Percentiles rank a stretch among this genome's conserved stretches.
Evolutionary conservation across 2,888 invertebrate genomes (phyloP).

Genomic region (Trachelus tabidus): DNA sequence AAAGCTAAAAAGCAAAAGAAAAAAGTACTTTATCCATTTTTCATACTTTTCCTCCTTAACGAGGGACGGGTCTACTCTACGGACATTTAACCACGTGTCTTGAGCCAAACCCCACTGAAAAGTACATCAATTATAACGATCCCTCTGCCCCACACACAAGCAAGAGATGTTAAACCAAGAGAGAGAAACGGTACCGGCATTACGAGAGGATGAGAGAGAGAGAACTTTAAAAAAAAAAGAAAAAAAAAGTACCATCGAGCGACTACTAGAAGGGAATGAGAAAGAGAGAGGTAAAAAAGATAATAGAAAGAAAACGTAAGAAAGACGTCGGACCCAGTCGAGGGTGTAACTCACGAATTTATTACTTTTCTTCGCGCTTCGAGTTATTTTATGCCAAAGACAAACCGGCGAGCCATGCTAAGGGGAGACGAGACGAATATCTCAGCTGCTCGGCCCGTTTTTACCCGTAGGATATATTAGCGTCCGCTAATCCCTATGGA

Average conservation of each 20-base stretch:
- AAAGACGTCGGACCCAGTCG: background rate
- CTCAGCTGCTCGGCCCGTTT: constrained; percentile 62
- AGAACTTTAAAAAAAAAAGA: no score
- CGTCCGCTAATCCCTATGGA: constrained; percentile 59
- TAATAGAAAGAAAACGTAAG: background rate
- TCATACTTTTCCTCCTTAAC: background rate
- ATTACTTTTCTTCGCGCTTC: constrained; percentile 52
- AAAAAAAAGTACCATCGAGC: no score
- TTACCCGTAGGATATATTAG: constrained; percentile 62
- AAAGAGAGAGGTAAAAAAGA: background rate
- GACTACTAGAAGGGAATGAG: no score
- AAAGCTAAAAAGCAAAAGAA: background rate
- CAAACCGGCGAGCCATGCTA: constrained; percentile 41
- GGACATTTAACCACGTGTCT: background rate
- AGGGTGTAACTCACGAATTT: constrained; percentile 48
- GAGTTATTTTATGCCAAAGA: constrained; percentile 59
- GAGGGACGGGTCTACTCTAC: background rate
- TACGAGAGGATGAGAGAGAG: no score
- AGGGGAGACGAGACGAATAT: constrained; percentile 43
- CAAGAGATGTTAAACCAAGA: background rate
- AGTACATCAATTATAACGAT: background rate
- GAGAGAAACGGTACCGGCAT: no score
- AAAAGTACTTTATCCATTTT: background rate
- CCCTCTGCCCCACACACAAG: background rate
- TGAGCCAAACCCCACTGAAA: background rate